Percentiles rank a stretch among this genome's conserved stretches.
Evolutionary conservation across 2,797 vertebrate genomes (phyloP).

Genomic region (Alcedo atthis): DNA sequence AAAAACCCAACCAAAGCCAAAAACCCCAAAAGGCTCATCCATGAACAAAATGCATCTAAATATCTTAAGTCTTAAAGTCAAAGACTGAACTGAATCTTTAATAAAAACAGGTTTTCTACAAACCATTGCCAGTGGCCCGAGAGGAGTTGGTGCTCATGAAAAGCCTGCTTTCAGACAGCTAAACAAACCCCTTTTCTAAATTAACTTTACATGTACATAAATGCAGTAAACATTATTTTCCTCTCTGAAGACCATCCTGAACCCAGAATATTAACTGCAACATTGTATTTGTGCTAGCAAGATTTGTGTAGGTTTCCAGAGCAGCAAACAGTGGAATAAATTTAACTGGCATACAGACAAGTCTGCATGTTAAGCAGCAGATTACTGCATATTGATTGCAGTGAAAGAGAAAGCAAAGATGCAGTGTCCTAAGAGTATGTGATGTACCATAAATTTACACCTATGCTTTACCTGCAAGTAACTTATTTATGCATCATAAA

Average conservation of each 20-base stretch:
- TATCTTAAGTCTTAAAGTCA: background rate
- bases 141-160: background rate
- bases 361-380: background rate
- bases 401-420: background rate
- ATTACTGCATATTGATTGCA: background rate
- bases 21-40: background rate
- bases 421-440: fast-evolving
- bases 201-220: background rate
- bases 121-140: background rate
- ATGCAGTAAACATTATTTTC: background rate
- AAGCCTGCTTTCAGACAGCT: background rate
- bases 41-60: background rate
- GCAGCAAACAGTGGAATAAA: background rate
- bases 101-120: background rate
- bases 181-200: background rate
- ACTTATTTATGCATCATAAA: background rate
- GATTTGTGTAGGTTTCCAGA: background rate
- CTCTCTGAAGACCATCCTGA: background rate
- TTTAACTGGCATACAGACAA: background rate
- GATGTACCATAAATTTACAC: background rate
- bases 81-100: background rate
- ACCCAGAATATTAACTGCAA: background rate
- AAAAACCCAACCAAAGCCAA: background rate
- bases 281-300: background rate
- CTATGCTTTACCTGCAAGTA: background rate